A percentile compares a stretch with the other conserved stretches of the same genome.
phyloP scores from a whole-genome alignment of 2,113 vertebrate species.

The Talpa occidentalis region DNA sequence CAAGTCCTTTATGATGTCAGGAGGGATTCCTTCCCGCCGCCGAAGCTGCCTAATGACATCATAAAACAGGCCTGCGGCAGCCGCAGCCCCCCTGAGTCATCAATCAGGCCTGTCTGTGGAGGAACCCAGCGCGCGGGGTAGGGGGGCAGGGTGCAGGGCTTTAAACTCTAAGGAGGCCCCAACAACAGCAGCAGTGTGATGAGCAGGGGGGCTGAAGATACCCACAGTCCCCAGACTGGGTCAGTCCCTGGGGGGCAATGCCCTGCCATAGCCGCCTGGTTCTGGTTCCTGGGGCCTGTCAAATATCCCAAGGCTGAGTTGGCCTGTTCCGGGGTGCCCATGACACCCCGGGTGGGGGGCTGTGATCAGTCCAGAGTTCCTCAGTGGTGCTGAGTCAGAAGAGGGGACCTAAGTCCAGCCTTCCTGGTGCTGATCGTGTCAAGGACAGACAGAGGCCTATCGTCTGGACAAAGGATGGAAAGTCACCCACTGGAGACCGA shows the following conservation, averaged over 20 bases:
- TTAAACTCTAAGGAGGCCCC: slow-evolving; percentile 76
- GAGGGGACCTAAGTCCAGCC: background rate
- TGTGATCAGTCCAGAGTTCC: background rate
- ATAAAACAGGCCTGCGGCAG: slow-evolving; percentile 88
- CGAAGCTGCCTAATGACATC: slow-evolving; percentile 89
- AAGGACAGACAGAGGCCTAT: background rate
- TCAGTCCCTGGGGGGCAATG: slow-evolving; percentile 67
- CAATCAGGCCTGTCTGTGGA: slow-evolving; percentile 85
- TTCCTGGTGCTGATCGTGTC: background rate
- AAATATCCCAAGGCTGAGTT: background rate
- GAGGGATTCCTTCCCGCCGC: slow-evolving; percentile 88
- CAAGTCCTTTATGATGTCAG: slow-evolving; percentile 91
- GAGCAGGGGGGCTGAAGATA: background rate
- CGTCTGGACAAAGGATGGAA: background rate
- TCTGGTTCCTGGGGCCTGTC: rapidly evolving
- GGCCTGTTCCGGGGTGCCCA: rapidly evolving
- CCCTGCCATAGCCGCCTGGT: background rate
- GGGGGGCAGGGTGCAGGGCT: slow-evolving; percentile 46
- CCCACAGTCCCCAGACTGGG: slow-evolving; percentile 68
- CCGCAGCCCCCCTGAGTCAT: slow-evolving; percentile 84
- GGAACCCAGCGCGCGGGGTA: slow-evolving; percentile 58
- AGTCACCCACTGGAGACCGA: background rate
- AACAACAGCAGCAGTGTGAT: background rate
- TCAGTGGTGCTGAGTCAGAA: background rate
- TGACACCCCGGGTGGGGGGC: background rate